phyloP scores from a whole-genome alignment of 2,888 invertebrate genomes.

The Schizaphis graminum region DNA sequence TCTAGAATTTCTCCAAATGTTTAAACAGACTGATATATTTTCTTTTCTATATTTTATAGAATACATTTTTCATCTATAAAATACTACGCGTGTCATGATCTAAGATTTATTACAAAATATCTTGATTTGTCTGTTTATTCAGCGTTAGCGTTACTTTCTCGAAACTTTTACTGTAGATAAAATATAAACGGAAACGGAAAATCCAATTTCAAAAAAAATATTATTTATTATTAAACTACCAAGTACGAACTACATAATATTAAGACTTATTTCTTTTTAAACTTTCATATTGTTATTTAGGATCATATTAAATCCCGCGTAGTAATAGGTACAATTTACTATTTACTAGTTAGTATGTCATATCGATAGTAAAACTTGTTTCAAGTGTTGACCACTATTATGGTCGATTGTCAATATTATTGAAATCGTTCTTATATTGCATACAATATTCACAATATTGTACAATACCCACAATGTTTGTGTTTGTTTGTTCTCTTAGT shows the following conservation, averaged over 20 bases:
- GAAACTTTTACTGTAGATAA: conserved; percentile 32
- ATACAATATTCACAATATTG: neutral
- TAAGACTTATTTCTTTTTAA: neutral
- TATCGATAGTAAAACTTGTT: neutral
- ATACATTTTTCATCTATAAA: conserved; percentile 55
- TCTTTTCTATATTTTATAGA: conserved; percentile 43
- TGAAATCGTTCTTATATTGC: neutral
- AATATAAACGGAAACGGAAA: conserved; percentile 5
- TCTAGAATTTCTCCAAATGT: conserved; percentile 40
- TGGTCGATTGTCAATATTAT: neutral
- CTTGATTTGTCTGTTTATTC: conserved; percentile 52
- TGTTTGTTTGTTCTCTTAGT: neutral
- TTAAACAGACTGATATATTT: neutral
- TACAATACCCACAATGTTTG: neutral
- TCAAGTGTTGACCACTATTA: neutral
- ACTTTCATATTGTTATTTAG: neutral
- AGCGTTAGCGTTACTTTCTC: conserved; percentile 50
- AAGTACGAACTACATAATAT: neutral
- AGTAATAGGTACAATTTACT: neutral
- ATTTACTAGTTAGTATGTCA: neutral
- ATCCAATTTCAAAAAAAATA: neutral
- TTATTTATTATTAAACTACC: conserved; percentile 5
- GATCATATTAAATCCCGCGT: neutral
- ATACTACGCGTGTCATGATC: conserved; percentile 32
- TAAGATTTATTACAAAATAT: conserved; percentile 56